Percentiles rank a stretch among this genome's conserved stretches.
phyloP scores from a whole-genome alignment of 2,797 vertebrate genomes.

The Tokudaia muenninki region DNA sequence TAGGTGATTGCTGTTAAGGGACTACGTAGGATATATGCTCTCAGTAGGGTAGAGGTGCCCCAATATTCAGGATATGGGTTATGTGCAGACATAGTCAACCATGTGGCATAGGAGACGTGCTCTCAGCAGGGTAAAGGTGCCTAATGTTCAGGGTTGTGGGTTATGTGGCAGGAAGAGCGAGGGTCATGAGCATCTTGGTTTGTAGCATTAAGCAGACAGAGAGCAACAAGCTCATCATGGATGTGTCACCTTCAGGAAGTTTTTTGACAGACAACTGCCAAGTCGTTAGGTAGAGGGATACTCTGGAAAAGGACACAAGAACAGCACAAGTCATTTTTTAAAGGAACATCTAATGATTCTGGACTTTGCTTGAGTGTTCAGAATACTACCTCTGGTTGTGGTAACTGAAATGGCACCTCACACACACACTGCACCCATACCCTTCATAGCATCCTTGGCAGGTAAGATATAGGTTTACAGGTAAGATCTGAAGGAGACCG shows the following conservation, averaged over 20 bases:
- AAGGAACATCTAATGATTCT: neutral
- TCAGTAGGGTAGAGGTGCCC: neutral
- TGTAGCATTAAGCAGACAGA: conserved; percentile 28
- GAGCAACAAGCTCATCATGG: neutral
- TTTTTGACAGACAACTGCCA: neutral
- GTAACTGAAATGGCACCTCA: neutral
- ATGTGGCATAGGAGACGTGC: neutral
- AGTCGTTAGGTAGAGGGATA: conserved; percentile 29
- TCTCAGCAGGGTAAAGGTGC: neutral
- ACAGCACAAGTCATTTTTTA: neutral
- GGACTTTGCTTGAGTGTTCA: neutral
- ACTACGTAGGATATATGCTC: fast-evolving
- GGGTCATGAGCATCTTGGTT: neutral
- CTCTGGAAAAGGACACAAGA: neutral
- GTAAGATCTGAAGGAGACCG: neutral
- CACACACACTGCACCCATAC: neutral
- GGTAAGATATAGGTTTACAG: neutral
- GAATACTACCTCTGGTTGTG: neutral
- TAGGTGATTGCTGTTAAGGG: neutral
- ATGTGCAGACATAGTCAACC: neutral
- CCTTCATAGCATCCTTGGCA: neutral
- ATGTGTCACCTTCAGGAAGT: neutral
- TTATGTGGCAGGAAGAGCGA: neutral
- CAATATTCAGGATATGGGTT: neutral
- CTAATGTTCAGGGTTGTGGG: neutral